Percentiles rank a stretch among this genome's conserved stretches.
These are phyloP conservation scores for Pseudomyrmex pallidus DNA, from an alignment of 1,140 invertebrate genomes.

Conservation along the genomic window DNA sequence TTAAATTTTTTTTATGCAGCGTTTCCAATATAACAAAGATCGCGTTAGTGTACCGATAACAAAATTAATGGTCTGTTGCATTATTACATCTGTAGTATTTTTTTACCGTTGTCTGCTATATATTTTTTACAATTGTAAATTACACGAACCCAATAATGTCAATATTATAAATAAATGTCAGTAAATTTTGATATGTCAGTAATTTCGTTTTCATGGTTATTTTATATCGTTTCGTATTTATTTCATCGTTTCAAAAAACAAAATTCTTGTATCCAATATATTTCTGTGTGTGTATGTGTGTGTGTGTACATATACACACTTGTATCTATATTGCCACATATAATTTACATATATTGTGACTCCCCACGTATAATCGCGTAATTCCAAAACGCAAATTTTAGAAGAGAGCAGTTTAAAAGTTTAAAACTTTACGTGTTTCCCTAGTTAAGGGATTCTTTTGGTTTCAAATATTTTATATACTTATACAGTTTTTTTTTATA, in stretches of 20 bases:
- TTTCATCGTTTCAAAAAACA: conserved; percentile 6
- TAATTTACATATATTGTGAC: no score
- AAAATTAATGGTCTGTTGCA: conserved; percentile 24
- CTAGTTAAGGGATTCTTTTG: no score
- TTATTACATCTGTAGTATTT: not conserved
- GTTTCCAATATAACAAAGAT: conserved; percentile 4
- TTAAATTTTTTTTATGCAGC: not conserved
- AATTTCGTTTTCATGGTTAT: conserved; percentile 14
- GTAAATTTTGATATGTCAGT: conserved; percentile 8
- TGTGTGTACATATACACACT: not conserved
- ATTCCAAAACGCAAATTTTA: no score
- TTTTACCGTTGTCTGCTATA: not conserved
- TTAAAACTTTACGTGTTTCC: no score
- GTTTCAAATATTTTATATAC: no score
- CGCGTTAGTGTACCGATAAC: conserved; percentile 8
- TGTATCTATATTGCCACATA: no score
- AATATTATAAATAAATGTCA: conserved; percentile 26
- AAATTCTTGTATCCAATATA: conserved; percentile 11
- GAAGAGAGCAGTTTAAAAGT: no score
- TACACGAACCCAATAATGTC: conserved; percentile 23
- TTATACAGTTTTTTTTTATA: no score
- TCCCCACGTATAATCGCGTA: no score
- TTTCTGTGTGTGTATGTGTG: not conserved
- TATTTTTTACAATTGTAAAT: conserved; percentile 32
- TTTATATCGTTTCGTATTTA: conserved; percentile 22